Base-by-base conservation (phyloP, 1,140 invertebrate genomes). In the Probaryconus sp. region DNA sequence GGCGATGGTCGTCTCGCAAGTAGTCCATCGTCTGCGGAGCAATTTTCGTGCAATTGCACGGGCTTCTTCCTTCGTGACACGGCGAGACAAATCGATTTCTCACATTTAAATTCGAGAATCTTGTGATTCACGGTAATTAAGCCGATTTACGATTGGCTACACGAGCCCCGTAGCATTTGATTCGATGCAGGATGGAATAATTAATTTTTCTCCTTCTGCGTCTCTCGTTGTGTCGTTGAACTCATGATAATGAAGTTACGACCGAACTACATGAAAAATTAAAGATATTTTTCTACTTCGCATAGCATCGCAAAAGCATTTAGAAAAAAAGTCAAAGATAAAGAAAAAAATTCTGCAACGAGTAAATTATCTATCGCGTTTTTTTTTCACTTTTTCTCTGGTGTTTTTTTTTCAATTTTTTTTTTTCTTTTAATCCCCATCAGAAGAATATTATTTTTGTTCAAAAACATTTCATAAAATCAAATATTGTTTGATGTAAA, bases 121-220 rank as follows among this genome's bases (percentile, higher is more conserved):
- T 72, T 53, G 48, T 28, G 69, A 72, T 72, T 65, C 47, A 65
- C 47, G 60, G 40, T 55, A 72, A 72, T 72, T 72, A 72, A 72
- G 53, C 24, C 45, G 69, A 64, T 72, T 72, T 60, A 30, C 60
- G 43, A 72, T 58, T 42, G 50, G 43, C 20, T 53, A 45, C 65
- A 53, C 47, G 47, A 17, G 16, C 14, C 24, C 40, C 50, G 50
- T n/a, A 42, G 31, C 35, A 35, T 60, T 60, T 14, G 50, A 18
- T 31, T 42, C 69, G 51, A 45, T 51, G 45, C 51, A 51, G 48
- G 58, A 33, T 31, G 28, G 51, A 58, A 64, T 72, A 72, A 72
- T 72, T 64, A 64, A 72, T 72, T 72, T 72, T 35, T 50, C 51
- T 45, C 43, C 43, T 56, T 72, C 56, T 58, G 5, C 65, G 48